A percentile compares a stretch with the other conserved stretches of the same genome.
These are phyloP conservation scores for Sebastes steindachneri DNA, from an alignment of 2,797 vertebrate genomes.

Conservation along the genomic window DNA sequence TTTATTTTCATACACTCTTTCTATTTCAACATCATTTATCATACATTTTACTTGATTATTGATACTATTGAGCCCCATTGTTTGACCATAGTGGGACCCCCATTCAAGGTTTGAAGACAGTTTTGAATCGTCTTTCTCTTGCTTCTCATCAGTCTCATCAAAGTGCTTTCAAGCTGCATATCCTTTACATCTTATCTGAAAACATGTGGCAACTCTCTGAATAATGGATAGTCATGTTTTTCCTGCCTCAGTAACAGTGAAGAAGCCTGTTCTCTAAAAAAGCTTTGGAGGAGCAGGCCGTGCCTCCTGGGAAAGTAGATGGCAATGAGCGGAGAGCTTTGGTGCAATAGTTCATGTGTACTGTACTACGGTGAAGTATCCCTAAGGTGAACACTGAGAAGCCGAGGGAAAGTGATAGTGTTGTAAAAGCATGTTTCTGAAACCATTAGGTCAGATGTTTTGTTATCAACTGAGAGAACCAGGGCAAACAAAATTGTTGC, in stretches of 20 bases:
- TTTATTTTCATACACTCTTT: too few relatives aligned
- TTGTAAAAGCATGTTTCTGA: conserved; percentile 11
- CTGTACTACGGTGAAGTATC: conserved; percentile 5
- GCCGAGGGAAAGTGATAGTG: conserved; percentile 27
- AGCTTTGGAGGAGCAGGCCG: conserved; percentile 12
- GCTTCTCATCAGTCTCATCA: conserved; percentile 3
- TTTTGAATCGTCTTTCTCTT: background rate
- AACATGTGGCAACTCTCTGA: conserved; percentile 42
- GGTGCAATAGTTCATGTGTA: conserved; percentile 17
- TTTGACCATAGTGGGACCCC: background rate
- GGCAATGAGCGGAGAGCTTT: conserved; percentile 18
- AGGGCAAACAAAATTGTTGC: conserved; percentile 45
- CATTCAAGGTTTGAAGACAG: background rate
- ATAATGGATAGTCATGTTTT: conserved; percentile 56
- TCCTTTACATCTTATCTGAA: conserved; percentile 48
- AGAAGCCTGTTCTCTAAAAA: conserved; percentile 30
- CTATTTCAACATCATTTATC: too few relatives aligned
- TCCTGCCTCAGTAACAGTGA: conserved; percentile 29
- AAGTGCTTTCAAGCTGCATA: conserved; percentile 28
- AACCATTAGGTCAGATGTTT: conserved; percentile 60
- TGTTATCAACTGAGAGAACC: conserved; percentile 64
- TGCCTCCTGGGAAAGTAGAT: conserved; percentile 46
- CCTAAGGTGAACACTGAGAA: conserved; percentile 10
- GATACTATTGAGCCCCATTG: too few relatives aligned
- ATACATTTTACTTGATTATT: too few relatives aligned